Conservation (phyloP, 2,888 invertebrate species). For the Chrysomela aeneicollis region DNA sequence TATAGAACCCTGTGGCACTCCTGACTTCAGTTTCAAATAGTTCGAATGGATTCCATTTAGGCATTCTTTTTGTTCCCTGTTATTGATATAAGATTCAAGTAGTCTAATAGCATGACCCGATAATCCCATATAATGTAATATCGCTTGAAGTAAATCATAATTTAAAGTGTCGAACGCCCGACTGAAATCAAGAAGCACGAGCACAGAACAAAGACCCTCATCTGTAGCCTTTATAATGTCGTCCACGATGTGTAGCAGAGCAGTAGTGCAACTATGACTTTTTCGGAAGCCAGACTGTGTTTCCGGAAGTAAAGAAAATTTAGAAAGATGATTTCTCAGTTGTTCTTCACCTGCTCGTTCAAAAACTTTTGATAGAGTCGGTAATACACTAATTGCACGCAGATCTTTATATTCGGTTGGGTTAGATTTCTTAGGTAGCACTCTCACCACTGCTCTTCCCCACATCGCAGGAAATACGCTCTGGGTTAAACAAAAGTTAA, state of each 20-base stretch:
- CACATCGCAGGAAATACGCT: conserved; percentile 13
- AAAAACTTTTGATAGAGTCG: too few relatives aligned
- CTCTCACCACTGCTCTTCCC: conserved; percentile 6
- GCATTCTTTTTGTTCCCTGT: not conserved
- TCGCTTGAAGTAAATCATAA: not conserved
- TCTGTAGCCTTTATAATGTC: conserved; percentile 3
- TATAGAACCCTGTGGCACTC: too few relatives aligned
- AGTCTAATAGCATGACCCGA: not conserved
- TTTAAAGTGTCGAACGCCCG: too few relatives aligned
- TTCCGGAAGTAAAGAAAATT: conserved; percentile 12
- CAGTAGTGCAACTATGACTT: too few relatives aligned
- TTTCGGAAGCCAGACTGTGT: too few relatives aligned
- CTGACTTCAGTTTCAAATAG: too few relatives aligned
- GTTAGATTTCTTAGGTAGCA: conserved; percentile 6
- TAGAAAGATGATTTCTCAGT: not conserved
- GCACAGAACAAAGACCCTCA: too few relatives aligned
- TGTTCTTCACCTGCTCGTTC: not conserved
- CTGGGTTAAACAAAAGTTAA: not conserved
- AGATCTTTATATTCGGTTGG: not conserved
- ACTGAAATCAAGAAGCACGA: too few relatives aligned
- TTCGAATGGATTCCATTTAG: not conserved
- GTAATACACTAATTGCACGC: too few relatives aligned
- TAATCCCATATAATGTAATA: not conserved
- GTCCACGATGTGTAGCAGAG: too few relatives aligned
- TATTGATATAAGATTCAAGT: not conserved